These are phyloP conservation scores for Pterocles gutturalis DNA, from an alignment of 2,113 vertebrate genomes.

Conservation along the genomic window DNA sequence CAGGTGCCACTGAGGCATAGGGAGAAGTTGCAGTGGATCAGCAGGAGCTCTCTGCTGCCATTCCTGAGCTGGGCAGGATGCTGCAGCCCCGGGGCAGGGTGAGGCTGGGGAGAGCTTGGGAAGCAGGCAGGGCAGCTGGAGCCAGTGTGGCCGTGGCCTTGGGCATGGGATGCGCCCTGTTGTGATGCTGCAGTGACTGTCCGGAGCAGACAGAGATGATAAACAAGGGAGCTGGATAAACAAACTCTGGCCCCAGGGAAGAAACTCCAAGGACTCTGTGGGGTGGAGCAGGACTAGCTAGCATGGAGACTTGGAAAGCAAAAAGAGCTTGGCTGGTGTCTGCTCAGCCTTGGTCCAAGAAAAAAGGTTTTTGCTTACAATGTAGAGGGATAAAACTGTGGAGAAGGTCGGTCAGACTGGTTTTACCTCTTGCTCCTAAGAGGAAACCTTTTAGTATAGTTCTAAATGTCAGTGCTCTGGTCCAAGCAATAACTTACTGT, in stretches of 20 bases:
- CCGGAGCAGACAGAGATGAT: not conserved
- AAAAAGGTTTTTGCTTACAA: not conserved
- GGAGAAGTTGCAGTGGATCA: not conserved
- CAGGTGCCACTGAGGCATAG: fast-evolving
- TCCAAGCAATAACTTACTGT: not conserved
- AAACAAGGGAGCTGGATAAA: not conserved
- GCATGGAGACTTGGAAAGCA: not conserved
- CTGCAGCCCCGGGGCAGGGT: fast-evolving
- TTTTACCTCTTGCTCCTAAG: not conserved
- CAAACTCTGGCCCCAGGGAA: fast-evolving
- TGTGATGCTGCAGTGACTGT: not conserved
- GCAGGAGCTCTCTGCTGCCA: not conserved
- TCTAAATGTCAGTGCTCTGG: not conserved
- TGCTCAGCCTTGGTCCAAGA: not conserved
- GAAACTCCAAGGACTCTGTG: not conserved
- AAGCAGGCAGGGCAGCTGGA: not conserved
- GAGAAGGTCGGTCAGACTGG: not conserved
- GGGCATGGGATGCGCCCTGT: not conserved
- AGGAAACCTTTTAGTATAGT: not conserved
- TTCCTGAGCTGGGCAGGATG: not conserved
- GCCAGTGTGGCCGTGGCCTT: fast-evolving
- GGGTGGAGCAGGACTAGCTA: not conserved
- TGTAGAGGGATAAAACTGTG: not conserved
- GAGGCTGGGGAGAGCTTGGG: not conserved
- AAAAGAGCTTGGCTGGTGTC: not conserved